phyloP scores from a whole-genome alignment of 2,888 invertebrate species.

The Trichopoda pennipes region DNA sequence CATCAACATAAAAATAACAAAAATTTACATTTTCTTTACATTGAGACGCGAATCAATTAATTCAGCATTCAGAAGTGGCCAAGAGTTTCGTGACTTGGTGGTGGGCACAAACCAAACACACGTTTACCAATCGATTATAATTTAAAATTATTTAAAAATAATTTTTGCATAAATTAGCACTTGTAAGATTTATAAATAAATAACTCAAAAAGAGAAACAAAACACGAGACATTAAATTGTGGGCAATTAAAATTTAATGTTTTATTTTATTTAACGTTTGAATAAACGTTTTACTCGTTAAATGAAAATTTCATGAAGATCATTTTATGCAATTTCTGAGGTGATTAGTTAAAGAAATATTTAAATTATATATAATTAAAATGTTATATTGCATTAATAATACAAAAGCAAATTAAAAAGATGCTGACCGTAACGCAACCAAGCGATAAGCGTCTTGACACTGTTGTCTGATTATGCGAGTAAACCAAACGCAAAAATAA shows the following conservation, averaged over 20 bases:
- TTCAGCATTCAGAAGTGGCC: background rate
- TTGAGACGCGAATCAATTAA: constrained; percentile 3
- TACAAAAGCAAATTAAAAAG: background rate
- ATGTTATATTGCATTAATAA: background rate
- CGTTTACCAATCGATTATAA: background rate
- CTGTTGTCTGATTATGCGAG: too few species aligned
- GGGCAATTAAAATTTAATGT: constrained; percentile 1
- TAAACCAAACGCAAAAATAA: too few species aligned
- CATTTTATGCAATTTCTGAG: background rate
- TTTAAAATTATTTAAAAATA: constrained; percentile 3
- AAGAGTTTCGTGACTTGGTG: constrained; percentile 37
- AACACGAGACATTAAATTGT: background rate
- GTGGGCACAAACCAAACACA: constrained; percentile 42
- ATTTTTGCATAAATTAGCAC: constrained; percentile 40
- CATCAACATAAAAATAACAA: too few species aligned
- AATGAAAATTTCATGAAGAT: constrained; percentile 11
- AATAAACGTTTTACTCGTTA: background rate
- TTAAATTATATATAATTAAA: background rate
- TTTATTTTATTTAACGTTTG: background rate
- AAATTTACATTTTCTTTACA: too few species aligned
- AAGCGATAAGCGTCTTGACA: too few species aligned
- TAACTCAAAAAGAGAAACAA: background rate
- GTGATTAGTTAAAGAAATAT: background rate
- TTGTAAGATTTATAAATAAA: constrained; percentile 7
- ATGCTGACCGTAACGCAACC: background rate